A percentile compares a stretch with the other conserved stretches of the same genome.
These are phyloP conservation scores for Lepidurus couesii DNA, from an alignment of 1,140 invertebrate species.

Conservation along the genomic window DNA sequence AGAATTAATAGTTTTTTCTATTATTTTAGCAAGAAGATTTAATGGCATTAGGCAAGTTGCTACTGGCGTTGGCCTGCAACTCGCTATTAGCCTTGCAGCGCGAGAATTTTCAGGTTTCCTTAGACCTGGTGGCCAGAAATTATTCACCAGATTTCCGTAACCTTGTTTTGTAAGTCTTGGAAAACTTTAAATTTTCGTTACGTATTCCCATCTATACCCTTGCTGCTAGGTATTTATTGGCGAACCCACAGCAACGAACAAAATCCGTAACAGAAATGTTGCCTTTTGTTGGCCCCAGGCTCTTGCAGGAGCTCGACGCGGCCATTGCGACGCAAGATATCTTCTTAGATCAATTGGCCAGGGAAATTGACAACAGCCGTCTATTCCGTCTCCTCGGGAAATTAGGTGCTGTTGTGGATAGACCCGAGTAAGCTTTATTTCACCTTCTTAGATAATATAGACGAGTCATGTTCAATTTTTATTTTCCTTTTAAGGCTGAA, in stretches of 20 bases:
- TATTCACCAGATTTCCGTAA: slow-evolving; percentile 91
- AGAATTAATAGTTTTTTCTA: slow-evolving; percentile 27
- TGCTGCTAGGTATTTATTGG: slow-evolving; percentile 65
- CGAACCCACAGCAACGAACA: slow-evolving; percentile 54
- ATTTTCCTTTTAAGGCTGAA: slow-evolving; percentile 60
- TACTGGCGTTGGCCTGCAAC: slow-evolving; percentile 84
- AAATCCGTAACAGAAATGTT: slow-evolving; percentile 90
- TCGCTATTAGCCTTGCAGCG: slow-evolving; percentile 77
- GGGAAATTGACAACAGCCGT: slow-evolving; percentile 91
- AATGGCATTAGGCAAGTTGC: slow-evolving; percentile 79
- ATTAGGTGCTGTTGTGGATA: slow-evolving; percentile 83
- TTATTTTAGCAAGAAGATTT: slow-evolving; percentile 77
- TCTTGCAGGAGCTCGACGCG: slow-evolving; percentile 91
- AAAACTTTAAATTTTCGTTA: neutral
- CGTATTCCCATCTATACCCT: slow-evolving; percentile 23
- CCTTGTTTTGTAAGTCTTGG: slow-evolving; percentile 73
- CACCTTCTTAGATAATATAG: neutral
- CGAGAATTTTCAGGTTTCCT: slow-evolving; percentile 74
- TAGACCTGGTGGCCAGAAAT: slow-evolving; percentile 80
- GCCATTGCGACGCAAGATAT: slow-evolving; percentile 78
- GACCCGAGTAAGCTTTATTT: slow-evolving; percentile 68
- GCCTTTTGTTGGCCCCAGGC: slow-evolving; percentile 97
- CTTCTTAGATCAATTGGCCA: slow-evolving; percentile 81
- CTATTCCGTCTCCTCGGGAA: slow-evolving; percentile 85
- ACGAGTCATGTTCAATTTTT: slow-evolving; percentile 16